phyloP scores from a whole-genome alignment of 2,797 vertebrate species.

The Melopsittacus undulatus region DNA sequence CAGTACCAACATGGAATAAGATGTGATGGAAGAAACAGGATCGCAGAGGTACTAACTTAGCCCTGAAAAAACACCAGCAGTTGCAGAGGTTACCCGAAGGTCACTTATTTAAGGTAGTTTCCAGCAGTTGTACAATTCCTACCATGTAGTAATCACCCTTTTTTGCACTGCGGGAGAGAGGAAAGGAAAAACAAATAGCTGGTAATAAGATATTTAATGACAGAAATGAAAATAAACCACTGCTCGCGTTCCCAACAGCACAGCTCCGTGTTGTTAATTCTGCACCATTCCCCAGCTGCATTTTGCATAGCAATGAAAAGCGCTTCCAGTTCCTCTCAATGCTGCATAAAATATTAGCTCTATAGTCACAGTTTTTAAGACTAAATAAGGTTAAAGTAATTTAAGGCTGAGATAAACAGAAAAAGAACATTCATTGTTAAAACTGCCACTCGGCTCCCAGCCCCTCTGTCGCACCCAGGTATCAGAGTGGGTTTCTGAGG shows the following conservation, averaged over 20 bases:
- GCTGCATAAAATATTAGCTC: conserved; percentile 29
- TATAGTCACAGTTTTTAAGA: conserved; percentile 4
- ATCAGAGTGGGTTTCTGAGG: not conserved
- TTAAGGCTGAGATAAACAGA: not conserved
- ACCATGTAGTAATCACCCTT: not conserved
- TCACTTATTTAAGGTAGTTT: conserved; percentile 24
- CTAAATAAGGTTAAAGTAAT: conserved; percentile 31
- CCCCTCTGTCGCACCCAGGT: not conserved
- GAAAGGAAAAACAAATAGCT: conserved; percentile 35
- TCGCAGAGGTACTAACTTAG: not conserved
- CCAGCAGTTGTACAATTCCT: conserved; percentile 9
- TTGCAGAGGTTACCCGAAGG: conserved; percentile 31
- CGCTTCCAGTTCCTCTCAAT: not conserved
- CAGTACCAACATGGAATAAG: not conserved
- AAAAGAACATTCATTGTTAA: not conserved
- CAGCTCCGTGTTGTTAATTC: not conserved
- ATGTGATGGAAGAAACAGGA: not conserved
- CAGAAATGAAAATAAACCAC: conserved; percentile 61
- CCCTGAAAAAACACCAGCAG: not conserved
- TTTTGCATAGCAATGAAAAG: conserved; percentile 36
- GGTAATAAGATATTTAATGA: conserved; percentile 55
- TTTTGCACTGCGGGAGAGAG: not conserved
- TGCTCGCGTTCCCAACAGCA: not conserved
- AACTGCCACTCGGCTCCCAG: not conserved
- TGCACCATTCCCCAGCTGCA: conserved; percentile 17